phyloP scores from a whole-genome alignment of 2,797 vertebrate species.

The Thalassophryne amazonica region DNA sequence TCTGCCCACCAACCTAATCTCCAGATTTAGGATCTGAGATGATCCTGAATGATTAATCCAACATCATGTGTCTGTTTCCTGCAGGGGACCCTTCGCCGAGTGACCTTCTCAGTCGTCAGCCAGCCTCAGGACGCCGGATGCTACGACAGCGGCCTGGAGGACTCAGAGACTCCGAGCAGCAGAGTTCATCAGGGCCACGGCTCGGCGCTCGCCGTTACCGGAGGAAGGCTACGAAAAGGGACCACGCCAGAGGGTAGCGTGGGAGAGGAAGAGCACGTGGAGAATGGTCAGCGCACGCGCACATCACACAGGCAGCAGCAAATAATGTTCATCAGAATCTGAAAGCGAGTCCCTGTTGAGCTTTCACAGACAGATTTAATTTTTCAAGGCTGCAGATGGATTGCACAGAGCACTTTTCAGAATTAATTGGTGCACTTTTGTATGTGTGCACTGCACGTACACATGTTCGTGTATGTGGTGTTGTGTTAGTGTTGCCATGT shows the following conservation, averaged over 20 bases:
- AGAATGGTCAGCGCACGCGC: constrained; percentile 87
- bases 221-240: constrained; percentile 97
- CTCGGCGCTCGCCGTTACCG: constrained; percentile 93
- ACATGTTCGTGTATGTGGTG: constrained; percentile 1
- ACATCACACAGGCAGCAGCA: constrained; percentile 3
- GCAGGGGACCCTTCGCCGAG: constrained; percentile 93
- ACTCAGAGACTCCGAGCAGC: constrained; percentile 98
- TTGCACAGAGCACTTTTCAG: too few species aligned
- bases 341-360: too few species aligned
- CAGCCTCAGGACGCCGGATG: constrained; percentile 95
- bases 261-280: constrained; percentile 98
- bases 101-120: constrained; percentile 98
- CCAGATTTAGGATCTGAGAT: constrained; percentile 64
- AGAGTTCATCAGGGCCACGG: constrained; percentile 95
- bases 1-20: constrained; percentile 56
- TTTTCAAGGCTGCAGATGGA: too few species aligned
- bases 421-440: too few species aligned
- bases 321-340: neutral
- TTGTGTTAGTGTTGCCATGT: neutral
- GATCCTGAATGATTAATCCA: constrained; percentile 70
- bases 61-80: constrained; percentile 60
- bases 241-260: constrained; percentile 98
- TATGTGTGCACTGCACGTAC: too few species aligned
- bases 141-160: constrained; percentile 98
- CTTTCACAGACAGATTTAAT: too few species aligned